A percentile compares a stretch with the other conserved stretches of the same genome.
These are phyloP conservation scores for Tragulus kanchil DNA, from an alignment of 2,113 vertebrate species.

Conservation along the genomic window DNA sequence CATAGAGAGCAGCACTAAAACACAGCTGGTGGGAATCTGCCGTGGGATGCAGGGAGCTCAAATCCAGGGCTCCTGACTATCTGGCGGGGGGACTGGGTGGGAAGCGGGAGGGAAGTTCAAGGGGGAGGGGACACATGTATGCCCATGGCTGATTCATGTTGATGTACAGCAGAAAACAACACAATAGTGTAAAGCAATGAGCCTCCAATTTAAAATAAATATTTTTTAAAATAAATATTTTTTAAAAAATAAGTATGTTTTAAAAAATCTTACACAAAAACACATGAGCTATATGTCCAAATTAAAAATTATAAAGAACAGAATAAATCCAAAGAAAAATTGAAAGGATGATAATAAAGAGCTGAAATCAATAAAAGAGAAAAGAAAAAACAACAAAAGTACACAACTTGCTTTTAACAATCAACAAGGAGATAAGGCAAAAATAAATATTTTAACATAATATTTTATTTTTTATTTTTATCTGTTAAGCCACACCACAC, in stretches of 20 bases:
- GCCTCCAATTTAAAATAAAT: background rate
- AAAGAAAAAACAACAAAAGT: constrained; percentile 15
- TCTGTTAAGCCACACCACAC: background rate
- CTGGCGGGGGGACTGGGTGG: background rate
- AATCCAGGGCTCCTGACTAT: background rate
- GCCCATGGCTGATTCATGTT: background rate
- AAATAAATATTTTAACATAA: background rate
- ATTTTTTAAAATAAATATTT: too few species aligned
- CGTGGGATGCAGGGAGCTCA: background rate
- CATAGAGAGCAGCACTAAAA: background rate
- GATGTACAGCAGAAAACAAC: background rate
- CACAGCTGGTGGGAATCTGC: background rate
- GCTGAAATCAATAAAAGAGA: background rate
- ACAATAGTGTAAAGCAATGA: background rate
- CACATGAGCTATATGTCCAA: background rate
- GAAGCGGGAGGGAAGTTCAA: background rate
- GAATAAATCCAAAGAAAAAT: constrained; percentile 11
- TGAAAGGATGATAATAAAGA: background rate
- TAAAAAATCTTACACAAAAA: background rate
- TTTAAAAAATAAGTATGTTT: accelerated
- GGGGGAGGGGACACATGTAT: background rate
- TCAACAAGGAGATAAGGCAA: background rate
- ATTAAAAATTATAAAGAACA: background rate
- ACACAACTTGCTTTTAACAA: constrained; percentile 4
- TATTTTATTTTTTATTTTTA: background rate